phyloP scores from a whole-genome alignment of 2,888 invertebrate species.

The Oscheius sp. region DNA sequence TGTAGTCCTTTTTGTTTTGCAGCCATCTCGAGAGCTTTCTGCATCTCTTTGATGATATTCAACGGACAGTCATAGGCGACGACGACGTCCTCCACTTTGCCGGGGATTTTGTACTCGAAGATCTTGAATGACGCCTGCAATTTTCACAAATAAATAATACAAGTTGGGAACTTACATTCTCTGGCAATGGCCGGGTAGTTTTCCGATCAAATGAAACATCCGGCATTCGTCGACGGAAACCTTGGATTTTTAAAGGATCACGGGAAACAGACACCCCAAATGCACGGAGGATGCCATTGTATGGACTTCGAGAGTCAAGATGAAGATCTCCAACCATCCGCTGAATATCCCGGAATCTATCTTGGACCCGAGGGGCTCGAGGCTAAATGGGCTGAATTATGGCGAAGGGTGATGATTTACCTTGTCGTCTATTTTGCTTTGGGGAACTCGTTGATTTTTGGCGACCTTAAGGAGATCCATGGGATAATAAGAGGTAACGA shows the following conservation, averaged over 20 bases:
- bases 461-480: constrained; percentile 30
- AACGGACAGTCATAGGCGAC: background rate
- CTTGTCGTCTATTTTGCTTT: constrained; percentile 8
- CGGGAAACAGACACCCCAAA: background rate
- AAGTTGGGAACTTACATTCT: no score
- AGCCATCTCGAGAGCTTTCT: background rate
- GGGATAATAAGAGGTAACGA: constrained; percentile 10
- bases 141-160: background rate
- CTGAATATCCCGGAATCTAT: background rate
- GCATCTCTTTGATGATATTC: background rate
- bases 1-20: background rate
- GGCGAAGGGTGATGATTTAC: no score
- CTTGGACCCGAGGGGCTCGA: background rate
- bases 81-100: background rate
- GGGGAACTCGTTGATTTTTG: constrained; percentile 7
- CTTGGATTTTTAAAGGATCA: background rate
- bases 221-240: background rate
- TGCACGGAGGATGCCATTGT: background rate
- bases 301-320: background rate
- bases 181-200: no score
- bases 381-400: constrained; percentile 11
- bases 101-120: background rate
- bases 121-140: constrained; percentile 5
- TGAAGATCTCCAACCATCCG: background rate
- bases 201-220: background rate